A percentile compares a stretch with the other conserved stretches of the same genome.
Evolutionary conservation across 2,888 invertebrate genomes (phyloP).

Genomic region (Quadriops clusia): DNA sequence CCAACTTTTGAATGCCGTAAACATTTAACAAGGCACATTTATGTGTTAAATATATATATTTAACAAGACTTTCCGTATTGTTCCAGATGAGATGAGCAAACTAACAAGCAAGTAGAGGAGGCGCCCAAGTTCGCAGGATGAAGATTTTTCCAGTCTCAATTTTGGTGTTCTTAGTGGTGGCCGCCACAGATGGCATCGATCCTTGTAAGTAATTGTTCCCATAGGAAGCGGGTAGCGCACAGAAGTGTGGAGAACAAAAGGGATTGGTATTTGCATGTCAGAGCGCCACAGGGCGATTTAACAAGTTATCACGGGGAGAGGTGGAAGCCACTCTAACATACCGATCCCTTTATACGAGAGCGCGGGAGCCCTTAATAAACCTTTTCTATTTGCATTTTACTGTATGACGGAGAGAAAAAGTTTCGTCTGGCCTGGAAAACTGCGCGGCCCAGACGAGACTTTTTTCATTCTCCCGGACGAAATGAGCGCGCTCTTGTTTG

Average conservation of each 20-base stretch:
- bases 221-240: slow-evolving; percentile 17
- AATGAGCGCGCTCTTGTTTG: slow-evolving; percentile 1
- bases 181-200: slow-evolving; percentile 25
- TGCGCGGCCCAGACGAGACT: neutral
- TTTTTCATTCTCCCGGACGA: slow-evolving; percentile 4
- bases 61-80: slow-evolving; percentile 13
- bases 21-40: too few relatives aligned
- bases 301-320: slow-evolving; percentile 15
- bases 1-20: too few relatives aligned
- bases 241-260: slow-evolving; percentile 22
- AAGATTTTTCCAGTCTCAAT: slow-evolving; percentile 18
- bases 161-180: slow-evolving; percentile 20
- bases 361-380: slow-evolving; percentile 20
- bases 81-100: slow-evolving; percentile 22
- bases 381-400: slow-evolving; percentile 24
- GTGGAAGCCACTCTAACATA: slow-evolving; percentile 10
- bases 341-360: slow-evolving; percentile 16
- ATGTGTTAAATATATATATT: too few relatives aligned
- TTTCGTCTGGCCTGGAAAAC: slow-evolving; percentile 10
- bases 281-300: slow-evolving; percentile 16
- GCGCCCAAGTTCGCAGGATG: slow-evolving; percentile 17
- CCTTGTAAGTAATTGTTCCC: slow-evolving; percentile 28
- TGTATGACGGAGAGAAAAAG: slow-evolving; percentile 20
- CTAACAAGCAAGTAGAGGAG: too few relatives aligned
- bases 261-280: slow-evolving; percentile 26